Evolutionary conservation across 1,140 invertebrate genomes (phyloP), one percentile per base, ranked within the genome.

Genomic region (Cherax destructor): DNA sequence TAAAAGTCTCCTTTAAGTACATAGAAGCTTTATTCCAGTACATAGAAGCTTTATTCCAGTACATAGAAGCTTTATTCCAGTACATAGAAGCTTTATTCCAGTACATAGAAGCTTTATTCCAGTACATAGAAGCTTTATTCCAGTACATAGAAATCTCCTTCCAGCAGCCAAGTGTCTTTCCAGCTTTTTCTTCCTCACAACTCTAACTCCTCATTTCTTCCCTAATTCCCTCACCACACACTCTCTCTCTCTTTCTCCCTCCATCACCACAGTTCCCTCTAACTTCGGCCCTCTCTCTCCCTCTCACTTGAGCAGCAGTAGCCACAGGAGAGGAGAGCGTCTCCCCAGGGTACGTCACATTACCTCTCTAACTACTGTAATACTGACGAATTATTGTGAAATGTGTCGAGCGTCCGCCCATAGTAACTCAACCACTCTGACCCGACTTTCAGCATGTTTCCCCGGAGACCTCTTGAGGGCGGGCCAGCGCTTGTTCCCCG

Each of bases 341-440:
- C n/a, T 24, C 69, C 69, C 24, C 6, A 6, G n/a, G 69, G 16
- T 74, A 74, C 69, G n/a, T 74, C 69, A 74, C 69, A 74, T 74
- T 74, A 74, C 69, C 69, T 74, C 24, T n/a, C 69, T 74, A 74
- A 74, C 69, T 30, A 74, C 69, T 74, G 24, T 74, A 74, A 74
- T 74, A 74, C 69, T 30, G 69, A 74, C n/a, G 69, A 74, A 74
- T 74, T 74, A 74, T 74, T 30, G n/a, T 30, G 69, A 74, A 74
- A 74, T 74, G 69, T 74, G 69, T 30, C 24, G 16, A 1, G 69
- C 24, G 5, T 74, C 69, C 69, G n/a, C 69, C 69, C 69, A 30
- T 74, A 74, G n/a, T 74, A 74, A 74, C 69, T 74, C 69, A 74
- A 74, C 16, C 69, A 16, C 24, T 41, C 69, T 30, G 11, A 1